Evolutionary conservation across 1,140 invertebrate species (phyloP), one percentile per base, ranked within the genome.

Genomic region (Latrodectus geometricus): DNA sequence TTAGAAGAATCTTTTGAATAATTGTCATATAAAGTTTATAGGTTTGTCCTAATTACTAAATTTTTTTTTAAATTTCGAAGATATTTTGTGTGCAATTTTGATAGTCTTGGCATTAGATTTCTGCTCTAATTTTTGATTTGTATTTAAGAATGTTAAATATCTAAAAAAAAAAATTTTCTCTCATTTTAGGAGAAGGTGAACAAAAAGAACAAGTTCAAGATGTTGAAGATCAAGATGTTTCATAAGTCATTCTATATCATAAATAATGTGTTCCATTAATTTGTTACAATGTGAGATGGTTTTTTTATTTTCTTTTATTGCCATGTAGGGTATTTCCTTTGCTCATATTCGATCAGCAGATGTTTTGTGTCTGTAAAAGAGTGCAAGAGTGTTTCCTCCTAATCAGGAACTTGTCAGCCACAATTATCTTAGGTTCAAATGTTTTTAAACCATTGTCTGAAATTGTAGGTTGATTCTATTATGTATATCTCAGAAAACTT

Each of bases 121-220:
- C n/a, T n/a, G n/a, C n/a, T n/a, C n/a, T n/a, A n/a, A n/a, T n/a
- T n/a, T n/a, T n/a, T n/a, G n/a, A n/a, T n/a, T n/a, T n/a, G n/a
- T n/a, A n/a, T n/a, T n/a, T n/a, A n/a, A n/a, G n/a, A n/a, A n/a
- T n/a, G n/a, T n/a, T n/a, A n/a, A n/a, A n/a, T n/a, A n/a, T n/a
- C n/a, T n/a, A n/a, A n/a, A 35, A 35, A 35, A 35, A 35, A 5
- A 35, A 5, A 35, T 35, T 35, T 35, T 35, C 35, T 35, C 35
- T 5, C 35, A 54, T 92, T 92, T 70, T 92, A 96, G 95, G 95
- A 91, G 96, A 97, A 91, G 94, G 94, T 87, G 96, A 96, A 93
- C 95, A 94, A 89, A 96, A 96, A 92, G 95, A 96, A 91, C 94
- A 95, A 91, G 93, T 96, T 90, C 96, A 97, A 92, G 96, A 97